These are phyloP conservation scores for Oreocharis arfaki DNA, from an alignment of 2,113 vertebrate species.

Conservation along the genomic window DNA sequence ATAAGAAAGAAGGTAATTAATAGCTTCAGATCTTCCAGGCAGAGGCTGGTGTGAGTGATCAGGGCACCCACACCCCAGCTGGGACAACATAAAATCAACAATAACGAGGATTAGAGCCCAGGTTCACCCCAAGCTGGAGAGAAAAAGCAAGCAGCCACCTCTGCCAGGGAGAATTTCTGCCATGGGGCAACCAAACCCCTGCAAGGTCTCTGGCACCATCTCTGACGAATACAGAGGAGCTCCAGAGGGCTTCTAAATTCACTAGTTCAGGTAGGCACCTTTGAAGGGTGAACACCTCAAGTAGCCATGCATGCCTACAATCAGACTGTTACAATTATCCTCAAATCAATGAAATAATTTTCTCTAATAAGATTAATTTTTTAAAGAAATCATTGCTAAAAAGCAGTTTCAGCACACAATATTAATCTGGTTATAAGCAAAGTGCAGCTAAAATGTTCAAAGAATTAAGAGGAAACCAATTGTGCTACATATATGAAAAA, in stretches of 20 bases:
- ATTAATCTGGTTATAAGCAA: neutral
- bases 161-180: neutral
- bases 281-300: neutral
- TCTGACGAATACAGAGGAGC: neutral
- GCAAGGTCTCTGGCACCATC: neutral
- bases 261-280: neutral
- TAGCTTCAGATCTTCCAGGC: neutral
- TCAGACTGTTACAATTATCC: neutral
- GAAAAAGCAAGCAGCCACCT: neutral
- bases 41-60: neutral
- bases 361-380: neutral
- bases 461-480: neutral
- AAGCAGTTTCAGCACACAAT: neutral
- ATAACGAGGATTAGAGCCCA: neutral
- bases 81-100: neutral
- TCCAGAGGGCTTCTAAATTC: neutral
- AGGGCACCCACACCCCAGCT: neutral
- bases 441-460: neutral
- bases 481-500: neutral
- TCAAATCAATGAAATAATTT: neutral
- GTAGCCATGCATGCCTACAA: neutral
- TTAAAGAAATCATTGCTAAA: neutral
- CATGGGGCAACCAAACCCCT: neutral
- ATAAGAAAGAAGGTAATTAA: neutral
- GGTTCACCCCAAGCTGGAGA: neutral